Conservation (phyloP, 2,113 vertebrate genomes). For the Chloropsis cyanopogon region DNA sequence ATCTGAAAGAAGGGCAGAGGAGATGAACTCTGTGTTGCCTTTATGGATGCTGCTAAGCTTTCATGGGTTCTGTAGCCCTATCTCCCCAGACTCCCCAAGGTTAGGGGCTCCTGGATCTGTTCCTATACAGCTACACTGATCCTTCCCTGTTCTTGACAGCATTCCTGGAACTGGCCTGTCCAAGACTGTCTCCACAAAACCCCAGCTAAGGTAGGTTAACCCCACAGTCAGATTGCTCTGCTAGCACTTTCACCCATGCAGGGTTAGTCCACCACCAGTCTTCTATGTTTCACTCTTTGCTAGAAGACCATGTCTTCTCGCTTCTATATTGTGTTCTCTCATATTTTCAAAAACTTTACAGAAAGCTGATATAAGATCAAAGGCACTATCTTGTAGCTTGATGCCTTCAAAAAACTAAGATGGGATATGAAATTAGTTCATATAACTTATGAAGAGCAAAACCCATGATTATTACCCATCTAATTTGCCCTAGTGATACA, state of each 20-base stretch:
- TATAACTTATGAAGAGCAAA: not conserved
- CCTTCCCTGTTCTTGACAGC: not conserved
- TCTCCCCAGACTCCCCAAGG: not conserved
- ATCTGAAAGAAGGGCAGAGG: not conserved
- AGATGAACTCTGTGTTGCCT: not conserved
- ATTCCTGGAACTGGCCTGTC: not conserved
- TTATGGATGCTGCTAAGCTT: not conserved
- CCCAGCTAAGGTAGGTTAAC: not conserved
- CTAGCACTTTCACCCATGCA: not conserved
- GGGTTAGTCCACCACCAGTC: not conserved
- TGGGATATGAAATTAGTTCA: not conserved
- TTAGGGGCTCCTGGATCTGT: not conserved
- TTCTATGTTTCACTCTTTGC: not conserved
- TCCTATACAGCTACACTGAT: not conserved
- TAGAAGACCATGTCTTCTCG: not conserved
- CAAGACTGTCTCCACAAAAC: not conserved
- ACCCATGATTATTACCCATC: not conserved
- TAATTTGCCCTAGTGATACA: constrained; percentile 1
- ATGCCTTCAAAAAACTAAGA: not conserved
- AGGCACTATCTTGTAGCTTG: not conserved
- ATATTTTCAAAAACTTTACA: not conserved
- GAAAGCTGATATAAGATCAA: not conserved
- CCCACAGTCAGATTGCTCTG: not conserved
- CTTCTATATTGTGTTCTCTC: not conserved
- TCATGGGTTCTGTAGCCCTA: not conserved